These are phyloP conservation scores for Drosophila yooni DNA, from an alignment of 2,888 invertebrate species.

Conservation along the genomic window DNA sequence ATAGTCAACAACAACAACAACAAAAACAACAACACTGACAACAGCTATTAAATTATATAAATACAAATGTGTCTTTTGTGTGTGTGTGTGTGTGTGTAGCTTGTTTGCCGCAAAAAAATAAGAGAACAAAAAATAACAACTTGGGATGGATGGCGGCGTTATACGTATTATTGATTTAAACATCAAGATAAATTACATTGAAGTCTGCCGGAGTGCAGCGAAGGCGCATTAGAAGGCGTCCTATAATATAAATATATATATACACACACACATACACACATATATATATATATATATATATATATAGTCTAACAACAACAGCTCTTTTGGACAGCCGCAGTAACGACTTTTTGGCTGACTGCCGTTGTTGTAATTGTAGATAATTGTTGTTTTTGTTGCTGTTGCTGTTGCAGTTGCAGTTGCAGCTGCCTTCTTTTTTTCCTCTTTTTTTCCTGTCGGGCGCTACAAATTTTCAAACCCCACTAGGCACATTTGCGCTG, in stretches of 20 bases:
- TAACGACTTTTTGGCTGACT: conserved; percentile 70
- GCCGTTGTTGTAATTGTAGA: conserved; percentile 76
- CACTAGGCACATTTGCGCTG: conserved; percentile 72
- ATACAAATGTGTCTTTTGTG: conserved; percentile 24
- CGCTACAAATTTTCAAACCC: conserved; percentile 80
- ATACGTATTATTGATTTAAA: conserved; percentile 83
- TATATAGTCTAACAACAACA: conserved; percentile 12
- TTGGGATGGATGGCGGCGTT: conserved; percentile 74
- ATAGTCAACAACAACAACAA: conserved; percentile 49
- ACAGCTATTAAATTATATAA: conserved; percentile 54
- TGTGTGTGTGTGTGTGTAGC: neutral
- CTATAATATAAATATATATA: conserved; percentile 11
- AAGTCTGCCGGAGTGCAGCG: conserved; percentile 58
- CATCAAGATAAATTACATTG: conserved; percentile 84
- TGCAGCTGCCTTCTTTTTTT: conserved; percentile 20
- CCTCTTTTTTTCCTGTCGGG: conserved; percentile 49
- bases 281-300: neutral
- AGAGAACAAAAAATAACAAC: conserved; percentile 26
- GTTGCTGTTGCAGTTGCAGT: conserved; percentile 33
- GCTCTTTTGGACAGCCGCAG: conserved; percentile 49
- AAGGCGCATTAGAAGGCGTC: conserved; percentile 61
- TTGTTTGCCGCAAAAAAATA: neutral
- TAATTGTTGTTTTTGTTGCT: conserved; percentile 70
- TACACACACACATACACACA: neutral
- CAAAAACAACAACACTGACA: conserved; percentile 39